phyloP scores from a whole-genome alignment of 1,140 invertebrate species.

The Plodia interpunctella region DNA sequence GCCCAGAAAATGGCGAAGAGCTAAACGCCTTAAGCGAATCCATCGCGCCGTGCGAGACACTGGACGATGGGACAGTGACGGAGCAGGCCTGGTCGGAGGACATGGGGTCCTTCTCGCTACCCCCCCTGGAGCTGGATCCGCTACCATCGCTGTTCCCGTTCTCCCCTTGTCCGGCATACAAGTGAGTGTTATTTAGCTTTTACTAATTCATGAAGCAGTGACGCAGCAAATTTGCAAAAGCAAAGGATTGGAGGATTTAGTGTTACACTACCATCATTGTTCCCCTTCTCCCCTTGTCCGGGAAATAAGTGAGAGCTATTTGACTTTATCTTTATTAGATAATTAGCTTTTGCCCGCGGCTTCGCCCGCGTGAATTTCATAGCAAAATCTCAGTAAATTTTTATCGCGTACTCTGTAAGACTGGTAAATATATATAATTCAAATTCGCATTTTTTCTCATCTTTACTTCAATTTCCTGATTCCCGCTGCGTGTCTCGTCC shows the following conservation, averaged over 20 bases:
- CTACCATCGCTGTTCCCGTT: constrained; percentile 85
- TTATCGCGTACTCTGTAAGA: no score
- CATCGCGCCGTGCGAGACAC: constrained; percentile 50
- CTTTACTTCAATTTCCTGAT: no score
- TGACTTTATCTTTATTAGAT: no score
- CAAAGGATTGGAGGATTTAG: no score
- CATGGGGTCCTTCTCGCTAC: constrained; percentile 88
- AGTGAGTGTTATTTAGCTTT: constrained; percentile 76
- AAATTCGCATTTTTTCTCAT: no score
- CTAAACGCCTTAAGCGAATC: constrained; percentile 48
- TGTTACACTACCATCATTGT: constrained; percentile 80
- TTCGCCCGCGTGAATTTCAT: no score
- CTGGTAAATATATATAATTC: no score
- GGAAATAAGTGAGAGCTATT: constrained; percentile 81
- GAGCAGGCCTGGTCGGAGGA: constrained; percentile 82
- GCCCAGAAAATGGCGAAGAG: constrained; percentile 61
- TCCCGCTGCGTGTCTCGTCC: no score
- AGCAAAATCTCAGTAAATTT: no score
- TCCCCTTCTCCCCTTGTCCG: constrained; percentile 84
- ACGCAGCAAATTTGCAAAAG: no score
- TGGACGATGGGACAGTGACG: constrained; percentile 41
- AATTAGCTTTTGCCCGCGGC: no score
- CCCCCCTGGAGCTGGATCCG: constrained; percentile 86
- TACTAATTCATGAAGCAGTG: no score
- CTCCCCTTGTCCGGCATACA: constrained; percentile 84